Conservation (phyloP, 2,113 vertebrate genomes). For the Vulpes ferrilata region DNA sequence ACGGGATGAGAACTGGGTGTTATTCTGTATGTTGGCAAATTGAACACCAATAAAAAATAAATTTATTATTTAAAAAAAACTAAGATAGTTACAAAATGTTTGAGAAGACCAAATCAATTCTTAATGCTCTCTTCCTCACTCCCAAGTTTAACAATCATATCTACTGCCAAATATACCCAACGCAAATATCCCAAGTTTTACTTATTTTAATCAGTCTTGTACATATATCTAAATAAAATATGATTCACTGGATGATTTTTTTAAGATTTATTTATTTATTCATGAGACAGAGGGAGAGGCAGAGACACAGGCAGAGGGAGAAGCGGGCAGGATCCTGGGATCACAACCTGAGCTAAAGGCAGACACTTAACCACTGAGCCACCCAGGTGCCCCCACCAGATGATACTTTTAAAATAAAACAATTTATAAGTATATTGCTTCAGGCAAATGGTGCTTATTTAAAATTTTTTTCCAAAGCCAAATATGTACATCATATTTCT, state of each 20-base stretch:
- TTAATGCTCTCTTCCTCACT: background rate
- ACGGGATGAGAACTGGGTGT: too few species aligned
- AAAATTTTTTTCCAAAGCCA: background rate
- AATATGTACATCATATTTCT: background rate
- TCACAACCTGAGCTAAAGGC: too few species aligned
- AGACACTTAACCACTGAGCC: too few species aligned
- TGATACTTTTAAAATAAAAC: background rate
- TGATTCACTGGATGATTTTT: background rate
- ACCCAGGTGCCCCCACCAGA: background rate
- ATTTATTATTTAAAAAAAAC: background rate
- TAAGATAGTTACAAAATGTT: background rate
- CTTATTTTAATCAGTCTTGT: background rate
- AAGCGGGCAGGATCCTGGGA: too few species aligned
- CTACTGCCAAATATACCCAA: background rate
- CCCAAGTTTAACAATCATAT: background rate
- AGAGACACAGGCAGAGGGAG: too few species aligned
- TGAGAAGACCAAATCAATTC: background rate
- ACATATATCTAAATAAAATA: background rate
- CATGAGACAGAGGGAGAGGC: too few species aligned
- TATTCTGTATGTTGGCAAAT: too few species aligned
- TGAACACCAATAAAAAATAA: too few species aligned
- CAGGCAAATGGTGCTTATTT: background rate
- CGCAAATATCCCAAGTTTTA: background rate
- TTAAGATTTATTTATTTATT: background rate
- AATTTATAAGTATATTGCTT: constrained; percentile 8